A percentile compares a stretch with the other conserved stretches of the same genome.
Evolutionary conservation across 30 jellyfish, hydroid and myxozoan species (phyloP).

Genomic region (Mastigias papua): DNA sequence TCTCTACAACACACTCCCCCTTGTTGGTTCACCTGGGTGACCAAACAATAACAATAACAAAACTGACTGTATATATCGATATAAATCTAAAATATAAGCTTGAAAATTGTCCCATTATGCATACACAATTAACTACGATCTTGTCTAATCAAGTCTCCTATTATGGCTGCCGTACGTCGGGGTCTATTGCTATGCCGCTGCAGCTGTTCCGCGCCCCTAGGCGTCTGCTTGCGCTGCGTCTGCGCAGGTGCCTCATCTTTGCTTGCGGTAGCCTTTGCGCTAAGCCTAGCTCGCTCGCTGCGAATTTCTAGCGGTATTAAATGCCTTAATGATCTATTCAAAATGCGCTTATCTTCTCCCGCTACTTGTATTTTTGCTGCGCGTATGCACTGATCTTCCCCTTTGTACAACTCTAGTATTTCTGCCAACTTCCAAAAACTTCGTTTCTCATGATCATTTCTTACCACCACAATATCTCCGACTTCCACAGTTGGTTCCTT

Average conservation of each 20-base stretch:
- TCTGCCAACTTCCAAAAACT: constrained; percentile 44
- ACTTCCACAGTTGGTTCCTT: constrained; percentile 37
- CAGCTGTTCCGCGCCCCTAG: constrained; percentile 3
- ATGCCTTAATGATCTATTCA: constrained; percentile 22
- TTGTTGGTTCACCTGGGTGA: constrained; percentile 13
- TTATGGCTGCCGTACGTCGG: constrained; percentile 29
- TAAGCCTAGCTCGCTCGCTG: neutral
- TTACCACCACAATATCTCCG: constrained; percentile 28
- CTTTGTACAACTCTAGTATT: constrained; percentile 12
- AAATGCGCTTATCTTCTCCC: constrained; percentile 18
- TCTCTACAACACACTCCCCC: constrained; percentile 47
- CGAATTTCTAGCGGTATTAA: constrained; percentile 22
- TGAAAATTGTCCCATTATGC: neutral
- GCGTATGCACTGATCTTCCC: constrained; percentile 18
- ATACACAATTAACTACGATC: neutral
- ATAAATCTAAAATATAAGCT: neutral
- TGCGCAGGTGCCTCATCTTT: constrained; percentile 7
- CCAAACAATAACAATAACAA: neutral
- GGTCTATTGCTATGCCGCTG: constrained; percentile 11
- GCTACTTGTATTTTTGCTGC: constrained; percentile 24
- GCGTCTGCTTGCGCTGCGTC: constrained; percentile 20
- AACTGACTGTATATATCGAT: neutral
- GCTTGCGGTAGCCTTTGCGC: neutral
- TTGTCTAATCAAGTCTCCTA: constrained; percentile 8
- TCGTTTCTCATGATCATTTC: constrained; percentile 17